phyloP scores from a whole-genome alignment of 1,140 invertebrate genomes.

The Caenorhabditis inopinata region DNA sequence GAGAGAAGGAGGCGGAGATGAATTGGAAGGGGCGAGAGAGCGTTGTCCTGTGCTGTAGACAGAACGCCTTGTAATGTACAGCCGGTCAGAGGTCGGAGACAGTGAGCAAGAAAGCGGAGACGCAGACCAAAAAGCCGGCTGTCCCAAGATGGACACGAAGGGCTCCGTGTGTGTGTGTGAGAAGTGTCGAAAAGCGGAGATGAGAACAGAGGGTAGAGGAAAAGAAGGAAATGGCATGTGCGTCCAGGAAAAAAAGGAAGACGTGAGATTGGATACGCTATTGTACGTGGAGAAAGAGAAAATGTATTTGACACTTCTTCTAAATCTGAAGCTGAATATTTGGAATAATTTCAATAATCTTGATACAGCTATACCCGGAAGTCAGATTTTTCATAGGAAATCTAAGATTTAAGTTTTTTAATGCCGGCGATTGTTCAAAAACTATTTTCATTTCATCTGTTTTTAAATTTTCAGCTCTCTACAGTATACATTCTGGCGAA shows the following conservation, averaged over 20 bases:
- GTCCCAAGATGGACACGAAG: not conserved
- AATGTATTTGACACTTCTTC: too few relatives aligned
- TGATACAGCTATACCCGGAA: too few relatives aligned
- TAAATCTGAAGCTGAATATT: too few relatives aligned
- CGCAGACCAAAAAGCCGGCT: not conserved
- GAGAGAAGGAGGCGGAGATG: not conserved
- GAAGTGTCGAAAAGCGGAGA: constrained; percentile 27
- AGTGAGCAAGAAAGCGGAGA: not conserved
- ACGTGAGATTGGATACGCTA: not conserved
- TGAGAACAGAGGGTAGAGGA: not conserved
- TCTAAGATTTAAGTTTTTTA: too few relatives aligned
- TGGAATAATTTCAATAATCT: too few relatives aligned
- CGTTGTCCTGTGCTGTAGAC: not conserved
- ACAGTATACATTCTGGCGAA: too few relatives aligned
- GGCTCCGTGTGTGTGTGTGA: not conserved
- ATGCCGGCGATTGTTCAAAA: too few relatives aligned
- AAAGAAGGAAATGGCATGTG: not conserved
- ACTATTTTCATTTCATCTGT: too few relatives aligned
- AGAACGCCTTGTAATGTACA: not conserved
- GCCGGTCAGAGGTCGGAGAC: not conserved
- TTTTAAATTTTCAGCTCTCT: too few relatives aligned
- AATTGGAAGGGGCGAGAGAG: not conserved
- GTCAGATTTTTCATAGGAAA: too few relatives aligned
- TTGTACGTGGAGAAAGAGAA: too few relatives aligned
- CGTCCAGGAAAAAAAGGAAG: not conserved